Percentiles rank a stretch among this genome's conserved stretches.
Conservation (phyloP, 2,113 vertebrate species). For the Colaptes auratus region DNA sequence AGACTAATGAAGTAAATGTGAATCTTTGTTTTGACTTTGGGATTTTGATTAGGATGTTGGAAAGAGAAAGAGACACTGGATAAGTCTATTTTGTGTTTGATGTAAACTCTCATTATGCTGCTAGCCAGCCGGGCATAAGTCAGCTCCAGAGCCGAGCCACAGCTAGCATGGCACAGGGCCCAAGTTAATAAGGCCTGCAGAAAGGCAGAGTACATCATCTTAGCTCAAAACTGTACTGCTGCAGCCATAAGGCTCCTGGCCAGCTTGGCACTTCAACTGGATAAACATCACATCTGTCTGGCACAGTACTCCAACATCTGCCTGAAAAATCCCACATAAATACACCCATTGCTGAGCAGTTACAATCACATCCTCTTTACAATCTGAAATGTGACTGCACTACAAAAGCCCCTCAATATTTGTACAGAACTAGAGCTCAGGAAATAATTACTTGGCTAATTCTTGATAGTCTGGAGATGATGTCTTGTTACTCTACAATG, state of each 20-base stretch:
- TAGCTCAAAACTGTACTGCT: background rate
- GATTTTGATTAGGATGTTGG: background rate
- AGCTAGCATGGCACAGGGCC: background rate
- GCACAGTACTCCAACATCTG: constrained; percentile 32
- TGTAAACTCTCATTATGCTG: background rate
- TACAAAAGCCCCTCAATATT: constrained; percentile 17
- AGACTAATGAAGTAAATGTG: background rate
- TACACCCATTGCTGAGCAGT: background rate
- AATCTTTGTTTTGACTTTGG: background rate
- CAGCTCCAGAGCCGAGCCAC: background rate
- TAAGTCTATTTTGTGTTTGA: background rate
- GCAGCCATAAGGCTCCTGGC: background rate
- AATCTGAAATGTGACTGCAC: background rate
- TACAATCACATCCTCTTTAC: background rate
- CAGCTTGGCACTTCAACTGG: background rate
- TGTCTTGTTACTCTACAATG: background rate
- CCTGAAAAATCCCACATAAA: background rate
- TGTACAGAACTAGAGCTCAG: background rate
- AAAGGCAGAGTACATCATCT: background rate
- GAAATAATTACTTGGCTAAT: constrained; percentile 42
- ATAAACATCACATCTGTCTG: constrained; percentile 40
- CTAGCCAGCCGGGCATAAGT: background rate
- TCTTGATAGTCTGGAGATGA: constrained; percentile 2
- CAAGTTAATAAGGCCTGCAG: background rate
- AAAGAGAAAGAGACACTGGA: background rate